Percentiles rank a stretch among this genome's conserved stretches.
phyloP scores from a whole-genome alignment of 2,113 vertebrate species.

The Gymnocephalus cernua region DNA sequence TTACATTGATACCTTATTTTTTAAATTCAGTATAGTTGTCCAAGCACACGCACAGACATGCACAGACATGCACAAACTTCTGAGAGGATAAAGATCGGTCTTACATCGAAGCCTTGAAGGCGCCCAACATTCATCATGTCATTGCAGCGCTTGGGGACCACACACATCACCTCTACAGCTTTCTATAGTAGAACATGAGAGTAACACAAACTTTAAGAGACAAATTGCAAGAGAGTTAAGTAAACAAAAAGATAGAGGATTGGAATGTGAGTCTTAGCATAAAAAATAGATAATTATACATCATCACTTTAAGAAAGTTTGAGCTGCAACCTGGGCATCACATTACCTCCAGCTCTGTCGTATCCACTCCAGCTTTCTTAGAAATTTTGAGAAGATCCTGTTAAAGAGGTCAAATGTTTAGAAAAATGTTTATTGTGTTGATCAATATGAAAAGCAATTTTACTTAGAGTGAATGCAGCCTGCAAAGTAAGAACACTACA shows the following conservation, averaged over 20 bases:
- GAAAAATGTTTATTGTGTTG: background rate
- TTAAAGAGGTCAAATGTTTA: background rate
- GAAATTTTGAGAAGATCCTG: constrained; percentile 97
- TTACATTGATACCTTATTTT: background rate
- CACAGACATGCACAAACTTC: background rate
- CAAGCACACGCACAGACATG: background rate
- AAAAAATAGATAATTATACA: background rate
- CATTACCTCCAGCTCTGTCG: constrained; percentile 93
- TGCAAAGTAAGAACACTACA: background rate
- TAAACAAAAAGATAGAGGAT: background rate
- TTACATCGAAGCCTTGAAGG: constrained; percentile 99
- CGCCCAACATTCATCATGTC: constrained; percentile 99
- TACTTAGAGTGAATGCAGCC: background rate
- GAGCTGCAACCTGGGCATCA: background rate
- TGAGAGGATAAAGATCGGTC: constrained; percentile 15
- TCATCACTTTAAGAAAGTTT: background rate
- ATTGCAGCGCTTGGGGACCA: constrained; percentile 98
- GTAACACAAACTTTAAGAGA: constrained; percentile 6
- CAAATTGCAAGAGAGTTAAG: background rate
- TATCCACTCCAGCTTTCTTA: constrained; percentile 94
- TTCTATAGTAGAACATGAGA: constrained; percentile 82
- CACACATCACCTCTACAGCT: constrained; percentile 98
- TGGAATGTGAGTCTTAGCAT: background rate
- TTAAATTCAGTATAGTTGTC: background rate
- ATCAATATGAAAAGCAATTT: background rate